Base-by-base conservation (phyloP, 2,888 invertebrate genomes). In the Rhingia rostrata region DNA sequence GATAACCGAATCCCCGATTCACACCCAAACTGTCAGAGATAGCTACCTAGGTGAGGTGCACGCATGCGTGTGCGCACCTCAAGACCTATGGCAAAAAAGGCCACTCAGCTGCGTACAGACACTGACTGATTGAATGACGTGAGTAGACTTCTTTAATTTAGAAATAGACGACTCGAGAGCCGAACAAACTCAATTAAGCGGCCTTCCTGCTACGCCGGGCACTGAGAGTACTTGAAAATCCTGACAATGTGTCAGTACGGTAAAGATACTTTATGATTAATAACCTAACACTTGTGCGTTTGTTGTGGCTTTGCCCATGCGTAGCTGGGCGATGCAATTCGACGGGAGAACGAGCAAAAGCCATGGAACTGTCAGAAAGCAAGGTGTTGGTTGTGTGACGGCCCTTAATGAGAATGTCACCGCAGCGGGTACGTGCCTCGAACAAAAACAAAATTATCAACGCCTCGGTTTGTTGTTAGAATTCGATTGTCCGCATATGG, bases 121-220 rank as follows among this genome's bases (percentile, higher is more conserved):
- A 22, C 51, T 74, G 83, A 78, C 63, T 73, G 83, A 78, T 73
- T 56, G 74, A 63, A 74, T 84, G 84, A 80, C 84, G 84, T 84
- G 84, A 80, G 84, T 53, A 69, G 84, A 84, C 84, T 84, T 80
- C 84, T 84, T 74, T 79, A 84, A 80, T 84, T 84, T 80, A 69
- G 79, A 80, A 83, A 72, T 78, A 72, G 66, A 77, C 22, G 53
- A 66, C 7, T 22, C 47, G 32, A 32, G 51, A 64, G 12, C 75
- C 69, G 22, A 69, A 53, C 51, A 63, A 70, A 67, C 82, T 72
- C 66, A 83, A 83, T 79, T 83, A 67, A 67, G 64, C 9, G 60
- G 47, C 78, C 51, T 73, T 73, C 69, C 64, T 81, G 74, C 54
- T 74, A 47, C 60, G 69, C 60, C 35, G 75, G 47, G 35, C 47